These are phyloP conservation scores for Orius laevigatus DNA, from an alignment of 1,140 invertebrate species.

Conservation along the genomic window DNA sequence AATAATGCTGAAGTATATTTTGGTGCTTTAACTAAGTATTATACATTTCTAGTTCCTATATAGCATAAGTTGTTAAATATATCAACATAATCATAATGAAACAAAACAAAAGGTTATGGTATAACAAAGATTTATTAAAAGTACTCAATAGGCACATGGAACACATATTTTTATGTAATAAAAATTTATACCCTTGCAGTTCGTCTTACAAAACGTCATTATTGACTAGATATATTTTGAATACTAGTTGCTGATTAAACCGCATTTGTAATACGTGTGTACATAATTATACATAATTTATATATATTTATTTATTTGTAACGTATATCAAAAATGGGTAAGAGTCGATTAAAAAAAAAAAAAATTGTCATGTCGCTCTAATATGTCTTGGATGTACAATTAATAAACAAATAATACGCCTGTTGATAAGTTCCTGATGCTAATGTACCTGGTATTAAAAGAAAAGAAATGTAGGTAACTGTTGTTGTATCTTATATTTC, in stretches of 20 bases:
- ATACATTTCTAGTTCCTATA: slow-evolving; percentile 10
- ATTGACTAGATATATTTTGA: slow-evolving; percentile 13
- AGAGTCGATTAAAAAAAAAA: not conserved
- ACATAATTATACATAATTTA: slow-evolving; percentile 5
- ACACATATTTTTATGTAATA: slow-evolving; percentile 14
- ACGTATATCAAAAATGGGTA: slow-evolving; percentile 10
- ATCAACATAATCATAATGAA: slow-evolving; percentile 7
- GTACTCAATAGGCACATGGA: slow-evolving; percentile 8
- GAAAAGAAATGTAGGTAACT: slow-evolving; percentile 10
- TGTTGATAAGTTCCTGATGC: slow-evolving; percentile 15
- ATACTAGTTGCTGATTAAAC: slow-evolving; percentile 6
- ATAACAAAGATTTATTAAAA: slow-evolving; percentile 5
- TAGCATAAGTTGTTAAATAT: slow-evolving; percentile 8
- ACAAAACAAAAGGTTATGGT: slow-evolving; percentile 2
- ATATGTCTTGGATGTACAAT: not conserved
- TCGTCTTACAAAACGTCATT: not conserved
- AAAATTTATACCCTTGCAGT: slow-evolving; percentile 6
- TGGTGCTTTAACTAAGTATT: slow-evolving; percentile 10
- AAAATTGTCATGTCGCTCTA: not conserved
- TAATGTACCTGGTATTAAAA: slow-evolving; percentile 15
- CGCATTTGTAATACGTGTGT: slow-evolving; percentile 9
- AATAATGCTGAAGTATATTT: slow-evolving; percentile 2
- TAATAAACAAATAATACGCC: slow-evolving; percentile 9
- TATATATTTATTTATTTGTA: slow-evolving; percentile 13
- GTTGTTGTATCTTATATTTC: slow-evolving; percentile 6